Conservation (phyloP, 2,888 invertebrate species). For the Seira musarum region DNA sequence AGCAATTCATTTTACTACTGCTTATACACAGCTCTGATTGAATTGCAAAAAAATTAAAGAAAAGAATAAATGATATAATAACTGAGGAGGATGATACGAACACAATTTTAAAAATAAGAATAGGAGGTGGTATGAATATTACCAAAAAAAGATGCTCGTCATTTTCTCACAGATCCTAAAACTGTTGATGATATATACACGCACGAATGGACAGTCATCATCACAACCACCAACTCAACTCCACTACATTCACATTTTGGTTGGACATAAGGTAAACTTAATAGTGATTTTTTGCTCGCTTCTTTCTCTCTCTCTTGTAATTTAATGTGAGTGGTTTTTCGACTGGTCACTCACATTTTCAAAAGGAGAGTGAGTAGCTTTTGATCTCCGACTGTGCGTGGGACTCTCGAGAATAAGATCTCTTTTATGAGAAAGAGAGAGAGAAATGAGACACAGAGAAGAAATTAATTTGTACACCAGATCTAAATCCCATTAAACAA, state of each 20-base stretch:
- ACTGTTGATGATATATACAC: conserved; percentile 49
- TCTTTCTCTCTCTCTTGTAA: not conserved
- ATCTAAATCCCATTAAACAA: conserved; percentile 67
- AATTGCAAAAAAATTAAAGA: conserved; percentile 47
- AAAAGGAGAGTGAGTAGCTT: conserved; percentile 12
- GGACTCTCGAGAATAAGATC: conserved; percentile 55
- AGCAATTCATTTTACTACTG: conserved; percentile 18
- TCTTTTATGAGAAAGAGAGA: conserved; percentile 17
- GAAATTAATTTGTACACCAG: conserved; percentile 68
- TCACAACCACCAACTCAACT: not conserved
- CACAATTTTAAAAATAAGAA: conserved; percentile 17
- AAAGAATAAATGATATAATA: conserved; percentile 40
- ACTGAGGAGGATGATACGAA: conserved; percentile 37
- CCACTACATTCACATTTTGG: not conserved
- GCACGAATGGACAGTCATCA: conserved; percentile 37
- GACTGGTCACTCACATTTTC: conserved; percentile 20
- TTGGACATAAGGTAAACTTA: not conserved
- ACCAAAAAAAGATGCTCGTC: conserved; percentile 67
- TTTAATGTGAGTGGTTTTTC: not conserved
- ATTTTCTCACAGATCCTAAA: conserved; percentile 64
- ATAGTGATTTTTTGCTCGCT: not conserved
- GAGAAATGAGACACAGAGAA: conserved; percentile 24
- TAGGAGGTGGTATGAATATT: conserved; percentile 28
- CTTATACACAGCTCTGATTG: conserved; percentile 32
- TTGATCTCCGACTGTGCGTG: conserved; percentile 68